These are phyloP conservation scores for Aproaerema taeniolella DNA, from an alignment of 2,888 invertebrate genomes.

Conservation along the genomic window DNA sequence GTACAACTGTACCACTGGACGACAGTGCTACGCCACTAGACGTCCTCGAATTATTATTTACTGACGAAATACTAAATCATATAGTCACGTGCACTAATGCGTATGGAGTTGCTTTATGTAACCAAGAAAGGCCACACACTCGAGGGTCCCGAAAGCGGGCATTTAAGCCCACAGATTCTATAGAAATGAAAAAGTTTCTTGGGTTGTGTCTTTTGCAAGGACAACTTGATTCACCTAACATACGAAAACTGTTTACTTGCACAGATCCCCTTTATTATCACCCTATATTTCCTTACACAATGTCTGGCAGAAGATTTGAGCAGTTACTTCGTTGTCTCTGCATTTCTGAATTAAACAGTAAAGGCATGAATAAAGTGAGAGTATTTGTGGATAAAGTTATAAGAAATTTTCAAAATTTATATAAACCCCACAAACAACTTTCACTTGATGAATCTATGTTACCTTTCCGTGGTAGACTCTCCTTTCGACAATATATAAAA, in stretches of 20 bases:
- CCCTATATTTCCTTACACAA: slow-evolving; percentile 4
- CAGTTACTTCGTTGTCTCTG: slow-evolving; percentile 10
- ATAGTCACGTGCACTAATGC: too few species aligned
- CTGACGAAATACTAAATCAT: not conserved
- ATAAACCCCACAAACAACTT: slow-evolving; percentile 9
- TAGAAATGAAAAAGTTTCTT: slow-evolving; percentile 10
- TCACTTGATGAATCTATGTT: slow-evolving; percentile 15
- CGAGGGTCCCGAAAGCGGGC: slow-evolving; percentile 5
- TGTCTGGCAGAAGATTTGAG: slow-evolving; percentile 9
- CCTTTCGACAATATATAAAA: slow-evolving; percentile 13
- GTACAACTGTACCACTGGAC: not conserved
- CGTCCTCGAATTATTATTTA: not conserved
- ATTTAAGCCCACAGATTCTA: slow-evolving; percentile 9
- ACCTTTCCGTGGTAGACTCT: slow-evolving; percentile 16
- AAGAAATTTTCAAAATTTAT: slow-evolving; percentile 2
- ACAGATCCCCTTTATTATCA: slow-evolving; percentile 11
- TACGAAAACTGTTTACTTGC: slow-evolving; percentile 7
- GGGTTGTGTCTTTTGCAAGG: slow-evolving; percentile 10
- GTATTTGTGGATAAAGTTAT: slow-evolving; percentile 5
- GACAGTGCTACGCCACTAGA: not conserved
- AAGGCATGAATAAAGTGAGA: slow-evolving; percentile 7
- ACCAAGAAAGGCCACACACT: slow-evolving; percentile 9
- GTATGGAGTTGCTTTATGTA: too few species aligned
- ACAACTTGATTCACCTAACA: slow-evolving; percentile 5
- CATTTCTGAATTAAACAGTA: slow-evolving; percentile 5